A percentile compares a stretch with the other conserved stretches of the same genome.
phyloP scores from a whole-genome alignment of 2,888 invertebrate genomes.

The Tetanocera ferruginea region DNA sequence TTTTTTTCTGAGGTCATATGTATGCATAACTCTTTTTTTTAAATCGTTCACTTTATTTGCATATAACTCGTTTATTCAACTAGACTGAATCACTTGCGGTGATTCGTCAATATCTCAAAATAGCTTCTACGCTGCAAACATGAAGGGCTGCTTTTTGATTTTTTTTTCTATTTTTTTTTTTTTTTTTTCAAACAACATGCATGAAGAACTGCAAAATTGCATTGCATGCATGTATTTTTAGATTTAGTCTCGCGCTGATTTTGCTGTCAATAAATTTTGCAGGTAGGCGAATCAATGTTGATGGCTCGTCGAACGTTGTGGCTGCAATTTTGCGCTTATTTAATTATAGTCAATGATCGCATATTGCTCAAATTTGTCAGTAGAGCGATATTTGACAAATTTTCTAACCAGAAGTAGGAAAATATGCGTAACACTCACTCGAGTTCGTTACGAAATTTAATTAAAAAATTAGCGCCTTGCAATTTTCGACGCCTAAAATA shows the following conservation, averaged over 20 bases:
- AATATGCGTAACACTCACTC: too few species aligned
- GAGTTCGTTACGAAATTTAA: too few species aligned
- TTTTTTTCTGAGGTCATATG: too few species aligned
- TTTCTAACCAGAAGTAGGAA: too few species aligned
- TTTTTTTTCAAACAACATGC: not conserved
- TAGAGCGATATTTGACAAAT: too few species aligned
- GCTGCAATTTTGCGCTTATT: too few species aligned
- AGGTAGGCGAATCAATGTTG: not conserved
- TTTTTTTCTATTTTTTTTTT: not conserved
- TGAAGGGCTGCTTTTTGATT: constrained; percentile 12
- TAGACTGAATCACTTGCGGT: not conserved
- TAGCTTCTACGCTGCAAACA: not conserved
- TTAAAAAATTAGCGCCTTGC: too few species aligned
- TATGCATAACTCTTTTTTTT: too few species aligned
- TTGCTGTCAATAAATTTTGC: constrained; percentile 25
- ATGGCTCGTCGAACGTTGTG: not conserved
- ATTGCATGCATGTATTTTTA: not conserved
- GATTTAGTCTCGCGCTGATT: not conserved
- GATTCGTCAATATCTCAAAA: constrained; percentile 19
- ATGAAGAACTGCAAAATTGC: not conserved
- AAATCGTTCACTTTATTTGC: too few species aligned
- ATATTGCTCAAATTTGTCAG: too few species aligned
- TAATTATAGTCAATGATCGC: too few species aligned
- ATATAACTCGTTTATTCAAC: not conserved
- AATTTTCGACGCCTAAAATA: too few species aligned